These are phyloP conservation scores for Premnoplex brunnescens DNA, from an alignment of 2,797 vertebrate species.

Conservation along the genomic window DNA sequence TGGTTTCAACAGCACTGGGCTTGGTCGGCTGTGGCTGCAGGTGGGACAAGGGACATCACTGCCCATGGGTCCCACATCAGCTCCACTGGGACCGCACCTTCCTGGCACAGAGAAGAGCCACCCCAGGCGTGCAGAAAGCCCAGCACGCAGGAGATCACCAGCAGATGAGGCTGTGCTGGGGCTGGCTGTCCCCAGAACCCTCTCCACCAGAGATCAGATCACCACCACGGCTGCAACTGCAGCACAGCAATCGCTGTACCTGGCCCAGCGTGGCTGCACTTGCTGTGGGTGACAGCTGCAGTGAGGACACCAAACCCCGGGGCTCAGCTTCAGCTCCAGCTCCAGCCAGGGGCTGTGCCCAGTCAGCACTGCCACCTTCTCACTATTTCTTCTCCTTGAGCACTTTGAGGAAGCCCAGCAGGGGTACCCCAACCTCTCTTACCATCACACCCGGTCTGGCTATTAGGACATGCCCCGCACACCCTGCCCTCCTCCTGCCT, in stretches of 20 bases:
- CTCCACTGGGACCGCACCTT: fast-evolving
- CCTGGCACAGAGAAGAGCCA: fast-evolving
- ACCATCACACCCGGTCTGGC: fast-evolving
- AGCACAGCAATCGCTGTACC: background rate
- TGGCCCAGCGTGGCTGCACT: background rate
- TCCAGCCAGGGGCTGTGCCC: background rate
- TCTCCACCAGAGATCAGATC: background rate
- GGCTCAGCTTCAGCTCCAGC: background rate
- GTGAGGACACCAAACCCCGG: background rate
- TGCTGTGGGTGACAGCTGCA: background rate
- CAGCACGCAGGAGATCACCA: background rate
- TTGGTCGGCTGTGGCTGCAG: background rate
- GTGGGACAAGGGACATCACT: fast-evolving
- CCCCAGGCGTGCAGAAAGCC: background rate
- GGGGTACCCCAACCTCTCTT: background rate
- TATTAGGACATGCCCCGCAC: background rate
- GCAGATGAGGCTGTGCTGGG: fast-evolving
- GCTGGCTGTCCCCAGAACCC: background rate
- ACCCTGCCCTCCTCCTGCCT: background rate
- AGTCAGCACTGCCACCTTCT: background rate
- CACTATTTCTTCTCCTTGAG: background rate
- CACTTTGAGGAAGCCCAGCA: background rate
- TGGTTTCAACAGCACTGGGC: fast-evolving
- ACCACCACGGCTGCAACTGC: fast-evolving
- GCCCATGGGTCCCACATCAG: fast-evolving